phyloP scores from a whole-genome alignment of 2,888 invertebrate species.

The Drosophila meridiana region DNA sequence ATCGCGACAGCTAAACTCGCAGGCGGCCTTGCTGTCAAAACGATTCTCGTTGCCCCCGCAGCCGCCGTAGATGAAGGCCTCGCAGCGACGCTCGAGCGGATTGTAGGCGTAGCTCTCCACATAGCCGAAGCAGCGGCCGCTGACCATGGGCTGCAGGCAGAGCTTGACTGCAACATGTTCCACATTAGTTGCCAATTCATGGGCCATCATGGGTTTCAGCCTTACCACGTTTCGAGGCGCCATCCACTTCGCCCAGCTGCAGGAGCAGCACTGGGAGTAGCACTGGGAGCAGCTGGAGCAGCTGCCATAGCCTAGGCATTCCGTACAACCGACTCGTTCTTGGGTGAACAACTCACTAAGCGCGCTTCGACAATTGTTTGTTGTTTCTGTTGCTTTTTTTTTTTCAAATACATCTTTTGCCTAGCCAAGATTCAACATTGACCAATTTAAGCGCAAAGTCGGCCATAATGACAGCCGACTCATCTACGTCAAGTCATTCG shows the following conservation, averaged over 20 bases:
- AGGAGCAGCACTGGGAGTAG: slow-evolving; percentile 24
- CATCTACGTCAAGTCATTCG: slow-evolving; percentile 31
- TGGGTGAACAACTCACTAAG: slow-evolving; percentile 65
- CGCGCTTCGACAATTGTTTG: slow-evolving; percentile 45
- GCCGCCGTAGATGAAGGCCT: slow-evolving; percentile 91
- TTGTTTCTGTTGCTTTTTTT: slow-evolving; percentile 11
- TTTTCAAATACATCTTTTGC: slow-evolving; percentile 48
- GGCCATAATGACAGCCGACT: slow-evolving; percentile 10
- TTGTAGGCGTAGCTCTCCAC: slow-evolving; percentile 92
- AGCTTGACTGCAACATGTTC: slow-evolving; percentile 85
- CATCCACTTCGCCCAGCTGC: slow-evolving; percentile 31
- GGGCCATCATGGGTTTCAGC: background rate
- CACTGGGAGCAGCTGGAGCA: slow-evolving; percentile 14
- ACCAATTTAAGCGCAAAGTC: slow-evolving; percentile 62
- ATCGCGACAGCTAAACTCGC: slow-evolving; percentile 86
- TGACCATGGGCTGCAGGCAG: slow-evolving; percentile 88
- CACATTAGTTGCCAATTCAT: background rate
- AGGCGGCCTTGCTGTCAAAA: slow-evolving; percentile 88
- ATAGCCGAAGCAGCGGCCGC: slow-evolving; percentile 90
- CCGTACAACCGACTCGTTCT: slow-evolving; percentile 65
- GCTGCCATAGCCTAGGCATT: slow-evolving; percentile 52
- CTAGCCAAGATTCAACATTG: slow-evolving; percentile 70
- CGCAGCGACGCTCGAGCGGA: slow-evolving; percentile 88
- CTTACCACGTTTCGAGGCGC: slow-evolving; percentile 70
- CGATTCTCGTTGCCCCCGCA: slow-evolving; percentile 92